Evolutionary conservation across 2,797 vertebrate species (phyloP).

Genomic region (Rhynchotus rufescens): DNA sequence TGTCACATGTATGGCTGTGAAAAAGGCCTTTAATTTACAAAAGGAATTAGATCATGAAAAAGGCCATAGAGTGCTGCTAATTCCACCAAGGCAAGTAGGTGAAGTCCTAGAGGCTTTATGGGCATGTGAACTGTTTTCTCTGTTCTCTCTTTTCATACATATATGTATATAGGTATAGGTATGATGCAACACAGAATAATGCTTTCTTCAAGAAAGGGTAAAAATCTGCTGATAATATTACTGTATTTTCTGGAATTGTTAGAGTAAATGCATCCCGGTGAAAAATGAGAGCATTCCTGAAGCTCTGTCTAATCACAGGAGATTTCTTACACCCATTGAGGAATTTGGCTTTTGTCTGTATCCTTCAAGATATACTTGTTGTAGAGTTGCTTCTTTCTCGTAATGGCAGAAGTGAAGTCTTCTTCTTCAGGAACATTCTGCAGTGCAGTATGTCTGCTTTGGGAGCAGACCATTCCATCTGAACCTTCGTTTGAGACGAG

Average conservation of each 20-base stretch:
- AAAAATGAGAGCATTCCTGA: not conserved
- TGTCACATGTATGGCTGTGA: slow-evolving; percentile 73
- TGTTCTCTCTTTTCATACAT: not conserved
- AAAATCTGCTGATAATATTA: not conserved
- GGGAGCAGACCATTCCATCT: not conserved
- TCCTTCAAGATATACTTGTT: not conserved
- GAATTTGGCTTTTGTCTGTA: slow-evolving; percentile 18
- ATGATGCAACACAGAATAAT: not conserved
- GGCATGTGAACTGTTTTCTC: slow-evolving; percentile 50
- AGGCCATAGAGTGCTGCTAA: slow-evolving; percentile 61
- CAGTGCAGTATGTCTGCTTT: not conserved
- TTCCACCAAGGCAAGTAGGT: slow-evolving; percentile 37
- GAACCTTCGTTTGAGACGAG: not conserved
- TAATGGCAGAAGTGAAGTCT: not conserved
- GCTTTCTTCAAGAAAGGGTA: slow-evolving; percentile 18
- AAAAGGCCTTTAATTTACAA: slow-evolving; percentile 72
- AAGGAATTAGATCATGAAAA: slow-evolving; percentile 74
- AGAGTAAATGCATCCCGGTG: slow-evolving; percentile 32
- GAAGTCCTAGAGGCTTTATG: slow-evolving; percentile 38
- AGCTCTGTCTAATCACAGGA: not conserved
- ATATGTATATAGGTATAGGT: not conserved
- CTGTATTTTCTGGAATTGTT: slow-evolving; percentile 23
- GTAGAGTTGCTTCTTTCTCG: not conserved
- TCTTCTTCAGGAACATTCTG: not conserved
- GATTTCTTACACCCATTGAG: not conserved